phyloP scores from a whole-genome alignment of 2,888 invertebrate genomes.

The Sesia bembeciformis region DNA sequence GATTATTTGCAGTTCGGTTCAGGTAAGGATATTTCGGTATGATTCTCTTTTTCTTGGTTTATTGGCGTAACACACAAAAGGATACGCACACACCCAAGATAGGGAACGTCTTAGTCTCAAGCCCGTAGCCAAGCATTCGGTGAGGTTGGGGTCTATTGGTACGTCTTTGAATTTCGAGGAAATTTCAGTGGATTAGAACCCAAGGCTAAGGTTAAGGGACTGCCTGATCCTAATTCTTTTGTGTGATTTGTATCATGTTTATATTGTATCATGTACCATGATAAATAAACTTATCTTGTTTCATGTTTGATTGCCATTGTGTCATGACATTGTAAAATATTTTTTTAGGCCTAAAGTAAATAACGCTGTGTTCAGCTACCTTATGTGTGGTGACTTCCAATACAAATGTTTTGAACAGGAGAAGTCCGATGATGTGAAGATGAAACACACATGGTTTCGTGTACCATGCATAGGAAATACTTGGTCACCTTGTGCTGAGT shows the following conservation, averaged over 20 bases:
- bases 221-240: no score
- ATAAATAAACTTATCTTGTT: neutral
- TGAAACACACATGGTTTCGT: slow-evolving; percentile 57
- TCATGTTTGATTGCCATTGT: neutral
- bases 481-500: slow-evolving; percentile 52
- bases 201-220: no score
- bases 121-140: no score
- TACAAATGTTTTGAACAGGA: slow-evolving; percentile 26
- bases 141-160: no score
- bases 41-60: no score
- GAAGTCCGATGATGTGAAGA: slow-evolving; percentile 15
- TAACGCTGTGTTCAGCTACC: slow-evolving; percentile 49
- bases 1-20: slow-evolving; percentile 56
- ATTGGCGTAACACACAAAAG: no score
- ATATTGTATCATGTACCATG: no score
- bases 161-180: no score
- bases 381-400: slow-evolving; percentile 58
- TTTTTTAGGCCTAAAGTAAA: slow-evolving; percentile 40
- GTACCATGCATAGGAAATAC: slow-evolving; percentile 63
- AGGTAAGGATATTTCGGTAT: slow-evolving; percentile 27
- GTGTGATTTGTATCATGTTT: no score
- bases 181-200: no score
- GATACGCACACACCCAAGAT: no score
- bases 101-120: no score
- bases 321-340: neutral